Base-by-base conservation (phyloP, 2,888 invertebrate genomes). In the Furcula furcula region DNA sequence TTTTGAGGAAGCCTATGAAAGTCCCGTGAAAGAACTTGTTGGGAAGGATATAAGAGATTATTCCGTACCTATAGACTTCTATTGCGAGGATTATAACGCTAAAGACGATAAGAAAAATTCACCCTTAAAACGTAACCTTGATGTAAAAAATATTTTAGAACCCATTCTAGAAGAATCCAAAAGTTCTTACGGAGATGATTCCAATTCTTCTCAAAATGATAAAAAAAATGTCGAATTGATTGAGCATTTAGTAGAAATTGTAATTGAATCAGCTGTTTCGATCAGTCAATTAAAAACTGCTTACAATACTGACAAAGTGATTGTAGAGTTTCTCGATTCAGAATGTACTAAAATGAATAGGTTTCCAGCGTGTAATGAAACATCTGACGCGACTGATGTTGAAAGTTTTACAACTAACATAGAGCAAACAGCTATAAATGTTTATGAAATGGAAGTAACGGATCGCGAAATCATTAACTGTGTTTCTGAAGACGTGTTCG, bases 21-120 rank as follows among this genome's bases (percentile, higher is more conserved):
- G 87, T 59, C 87, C 89, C 0, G 86, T 89, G 0, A 86, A 83
- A 55, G 76, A 81, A 34, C 59, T 89, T 7, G 80, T 87, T 0
- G 76, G 73, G 13, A 89, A 89, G 64, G 89, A 89, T 36, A 88
- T 89, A 12, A 75, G 89, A 32, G 87, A 88, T 47, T 89, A 89
- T 42, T 81, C 88, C 0, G 80, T 89, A 1, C 87, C 88, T 7
- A 84, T 88, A 3, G 69, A 85, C 31, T 73, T 76, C 26, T 89
- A 88, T 43, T 84, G 76, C 26, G 83, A 83, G 1, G 88, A 87
- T 46, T 86, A 76, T 38, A 52, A 47, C 25, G 23, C 40, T 3
- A 77, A 55, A 36, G 70, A 60, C 6, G 65, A 72, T 1, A 69
- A 62, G 0, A 76, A 59, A 20, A 76, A 72, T 42, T 77, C 82